These are phyloP conservation scores for Bombus superbus DNA, from an alignment of 1,140 invertebrate genomes.

Conservation along the genomic window DNA sequence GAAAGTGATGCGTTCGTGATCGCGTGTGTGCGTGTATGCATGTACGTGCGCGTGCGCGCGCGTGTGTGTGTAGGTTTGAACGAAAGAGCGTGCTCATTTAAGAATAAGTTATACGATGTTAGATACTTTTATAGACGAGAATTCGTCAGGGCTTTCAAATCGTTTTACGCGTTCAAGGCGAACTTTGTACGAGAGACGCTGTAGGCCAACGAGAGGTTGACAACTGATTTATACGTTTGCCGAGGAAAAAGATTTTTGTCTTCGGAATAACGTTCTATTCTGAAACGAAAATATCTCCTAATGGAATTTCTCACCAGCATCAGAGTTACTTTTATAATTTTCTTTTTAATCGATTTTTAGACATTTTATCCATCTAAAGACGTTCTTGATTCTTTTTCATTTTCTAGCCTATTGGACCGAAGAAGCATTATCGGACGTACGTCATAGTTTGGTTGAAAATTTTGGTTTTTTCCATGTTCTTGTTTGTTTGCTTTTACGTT, in stretches of 20 bases:
- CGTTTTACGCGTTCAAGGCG: neutral
- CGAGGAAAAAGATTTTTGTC: neutral
- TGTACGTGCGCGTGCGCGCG: neutral
- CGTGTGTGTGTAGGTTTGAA: conserved; percentile 4
- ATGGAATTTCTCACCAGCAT: neutral
- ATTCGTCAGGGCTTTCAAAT: conserved; percentile 31
- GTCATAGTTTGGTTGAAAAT: neutral
- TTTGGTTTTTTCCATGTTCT: neutral
- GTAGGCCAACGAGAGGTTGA: neutral
- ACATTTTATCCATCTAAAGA: neutral
- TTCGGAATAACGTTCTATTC: neutral
- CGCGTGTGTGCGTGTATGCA: too few species aligned
- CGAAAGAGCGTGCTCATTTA: conserved; percentile 26
- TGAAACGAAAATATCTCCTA: neutral
- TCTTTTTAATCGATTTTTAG: conserved; percentile 3
- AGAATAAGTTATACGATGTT: conserved; percentile 17
- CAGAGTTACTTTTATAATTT: neutral
- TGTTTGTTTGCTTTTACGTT: neutral
- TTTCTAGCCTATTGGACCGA: neutral
- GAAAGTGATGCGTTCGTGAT: conserved; percentile 52
- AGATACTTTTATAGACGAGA: conserved; percentile 21
- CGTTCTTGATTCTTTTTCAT: neutral
- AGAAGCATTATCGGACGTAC: neutral
- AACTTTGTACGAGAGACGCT: neutral
- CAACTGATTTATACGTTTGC: neutral